Conservation (phyloP, 2,888 invertebrate species). For the Conchocele bisecta region DNA sequence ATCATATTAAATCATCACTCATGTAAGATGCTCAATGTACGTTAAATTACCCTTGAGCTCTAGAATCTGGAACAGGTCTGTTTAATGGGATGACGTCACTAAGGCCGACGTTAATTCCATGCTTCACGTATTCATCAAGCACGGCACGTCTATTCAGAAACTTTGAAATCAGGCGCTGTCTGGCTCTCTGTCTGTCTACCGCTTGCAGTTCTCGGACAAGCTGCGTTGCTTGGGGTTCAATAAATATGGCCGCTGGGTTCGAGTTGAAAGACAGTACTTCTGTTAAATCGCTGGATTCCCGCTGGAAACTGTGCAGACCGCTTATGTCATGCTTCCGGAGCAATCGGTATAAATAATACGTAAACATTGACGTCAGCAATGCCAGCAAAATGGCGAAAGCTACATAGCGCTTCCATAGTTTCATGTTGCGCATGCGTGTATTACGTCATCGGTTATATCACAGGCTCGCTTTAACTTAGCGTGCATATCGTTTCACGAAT, state of each 20-base stretch:
- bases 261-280: constrained; percentile 33
- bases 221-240: constrained; percentile 31
- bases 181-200: constrained; percentile 28
- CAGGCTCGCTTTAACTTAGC: no score
- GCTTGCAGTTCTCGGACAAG: constrained; percentile 19
- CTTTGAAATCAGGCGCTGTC: background rate
- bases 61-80: constrained; percentile 72
- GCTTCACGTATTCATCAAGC: constrained; percentile 24
- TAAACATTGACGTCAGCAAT: background rate
- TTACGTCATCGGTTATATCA: no score
- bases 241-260: constrained; percentile 41
- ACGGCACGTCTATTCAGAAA: constrained; percentile 26
- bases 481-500: no score
- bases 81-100: constrained; percentile 73
- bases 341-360: background rate
- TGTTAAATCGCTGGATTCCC: constrained; percentile 5
- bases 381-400: background rate
- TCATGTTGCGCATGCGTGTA: no score
- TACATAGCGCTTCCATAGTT: background rate
- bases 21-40: no score
- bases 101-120: constrained; percentile 66
- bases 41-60: constrained; percentile 67
- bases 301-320: constrained; percentile 14
- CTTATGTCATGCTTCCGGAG: constrained; percentile 12
- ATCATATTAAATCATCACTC: no score